phyloP scores from a whole-genome alignment of 2,888 invertebrate species.

The Leptinotarsa juncta region DNA sequence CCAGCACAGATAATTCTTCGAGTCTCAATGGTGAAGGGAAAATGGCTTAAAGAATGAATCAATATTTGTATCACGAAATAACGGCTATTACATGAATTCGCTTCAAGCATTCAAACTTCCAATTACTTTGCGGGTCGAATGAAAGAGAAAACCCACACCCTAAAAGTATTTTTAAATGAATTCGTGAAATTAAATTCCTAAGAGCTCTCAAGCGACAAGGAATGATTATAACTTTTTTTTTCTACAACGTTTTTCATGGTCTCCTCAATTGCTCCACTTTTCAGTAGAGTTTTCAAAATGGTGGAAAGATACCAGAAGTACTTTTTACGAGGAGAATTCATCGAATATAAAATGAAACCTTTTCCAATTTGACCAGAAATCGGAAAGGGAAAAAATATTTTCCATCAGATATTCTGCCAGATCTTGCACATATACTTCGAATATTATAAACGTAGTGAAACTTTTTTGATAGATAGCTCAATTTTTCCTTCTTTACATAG shows the following conservation, averaged over 20 bases:
- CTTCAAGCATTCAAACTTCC: slow-evolving; percentile 6
- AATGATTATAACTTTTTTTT: slow-evolving; percentile 15
- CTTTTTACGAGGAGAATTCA: background rate
- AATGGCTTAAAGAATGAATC: background rate
- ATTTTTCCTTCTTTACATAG: too few species aligned
- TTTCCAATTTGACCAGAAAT: background rate
- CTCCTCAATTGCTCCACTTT: background rate
- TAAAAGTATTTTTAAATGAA: slow-evolving; percentile 19
- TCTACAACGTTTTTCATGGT: slow-evolving; percentile 10
- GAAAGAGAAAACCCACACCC: slow-evolving; percentile 15
- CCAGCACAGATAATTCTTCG: too few species aligned
- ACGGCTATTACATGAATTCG: background rate
- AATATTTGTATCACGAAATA: background rate
- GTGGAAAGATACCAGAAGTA: slow-evolving; percentile 4
- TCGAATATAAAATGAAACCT: slow-evolving; percentile 1
- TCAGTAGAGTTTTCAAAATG: slow-evolving; percentile 3
- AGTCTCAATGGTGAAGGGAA: too few species aligned
- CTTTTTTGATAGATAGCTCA: too few species aligned
- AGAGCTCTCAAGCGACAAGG: slow-evolving; percentile 2
- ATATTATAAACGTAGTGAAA: too few species aligned
- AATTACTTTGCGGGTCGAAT: slow-evolving; percentile 17
- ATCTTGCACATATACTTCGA: too few species aligned
- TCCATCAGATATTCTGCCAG: background rate
- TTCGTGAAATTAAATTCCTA: slow-evolving; percentile 26
- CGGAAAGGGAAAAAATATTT: background rate